Evolutionary conservation across 1,140 invertebrate genomes (phyloP).

Genomic region (Monomorium pharaonis): DNA sequence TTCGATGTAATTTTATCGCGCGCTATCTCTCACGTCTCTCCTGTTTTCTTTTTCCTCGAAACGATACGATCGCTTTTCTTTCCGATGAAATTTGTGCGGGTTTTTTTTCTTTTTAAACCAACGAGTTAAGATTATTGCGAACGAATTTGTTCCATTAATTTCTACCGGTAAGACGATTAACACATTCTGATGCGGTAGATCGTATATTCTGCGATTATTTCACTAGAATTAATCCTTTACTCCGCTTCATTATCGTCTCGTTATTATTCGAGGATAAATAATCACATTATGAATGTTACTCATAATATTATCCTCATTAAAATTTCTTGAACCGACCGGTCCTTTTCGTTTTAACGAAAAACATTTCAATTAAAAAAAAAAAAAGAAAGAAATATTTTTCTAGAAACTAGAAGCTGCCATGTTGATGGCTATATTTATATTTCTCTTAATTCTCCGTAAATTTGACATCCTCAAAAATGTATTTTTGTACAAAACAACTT

Average conservation of each 20-base stretch:
- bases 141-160: constrained; percentile 21
- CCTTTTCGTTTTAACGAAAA: not conserved
- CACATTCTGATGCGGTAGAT: not conserved
- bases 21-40: not conserved
- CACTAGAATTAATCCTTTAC: not conserved
- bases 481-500: too few species aligned
- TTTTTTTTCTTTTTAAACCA: not conserved
- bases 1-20: not conserved
- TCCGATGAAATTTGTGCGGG: not conserved
- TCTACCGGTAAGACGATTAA: not conserved
- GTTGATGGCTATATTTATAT: too few species aligned
- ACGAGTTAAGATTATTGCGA: not conserved
- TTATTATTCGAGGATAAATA: constrained; percentile 17
- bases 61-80: not conserved
- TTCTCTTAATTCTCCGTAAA: not conserved
- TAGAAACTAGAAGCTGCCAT: not conserved
- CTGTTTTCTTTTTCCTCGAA: not conserved
- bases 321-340: not conserved
- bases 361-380: not conserved
- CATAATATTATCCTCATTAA: not conserved
- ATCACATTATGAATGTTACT: not conserved
- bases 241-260: not conserved
- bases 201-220: not conserved
- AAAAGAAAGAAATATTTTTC: not conserved
- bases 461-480: too few species aligned